Percentiles rank a stretch among this genome's conserved stretches.
These are phyloP conservation scores for Ptilonorhynchus violaceus DNA, from an alignment of 2,113 vertebrate species.

Conservation along the genomic window DNA sequence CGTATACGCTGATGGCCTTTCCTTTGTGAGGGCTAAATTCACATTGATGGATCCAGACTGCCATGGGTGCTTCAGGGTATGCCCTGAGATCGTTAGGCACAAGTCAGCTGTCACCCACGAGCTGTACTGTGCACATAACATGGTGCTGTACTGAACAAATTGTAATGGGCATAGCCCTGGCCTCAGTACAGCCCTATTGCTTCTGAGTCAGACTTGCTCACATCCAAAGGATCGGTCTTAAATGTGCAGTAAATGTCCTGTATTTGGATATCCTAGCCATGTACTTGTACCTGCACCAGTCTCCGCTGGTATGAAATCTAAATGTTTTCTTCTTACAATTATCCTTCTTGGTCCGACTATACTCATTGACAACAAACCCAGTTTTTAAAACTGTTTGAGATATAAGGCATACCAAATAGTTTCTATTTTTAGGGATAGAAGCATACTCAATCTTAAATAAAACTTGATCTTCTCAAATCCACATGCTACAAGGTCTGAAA, in stretches of 20 bases:
- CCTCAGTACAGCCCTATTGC: neutral
- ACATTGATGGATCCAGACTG: neutral
- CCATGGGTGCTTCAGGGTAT: neutral
- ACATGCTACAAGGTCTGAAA: neutral
- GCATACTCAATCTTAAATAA: neutral
- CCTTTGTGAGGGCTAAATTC: neutral
- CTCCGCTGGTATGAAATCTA: neutral
- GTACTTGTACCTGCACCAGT: neutral
- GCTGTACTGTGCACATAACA: neutral
- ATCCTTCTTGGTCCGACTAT: neutral
- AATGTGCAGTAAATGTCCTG: neutral
- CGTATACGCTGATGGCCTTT: accelerated
- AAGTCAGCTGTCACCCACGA: accelerated
- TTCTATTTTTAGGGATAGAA: neutral
- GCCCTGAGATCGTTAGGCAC: neutral
- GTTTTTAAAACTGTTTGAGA: neutral
- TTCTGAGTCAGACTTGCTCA: neutral
- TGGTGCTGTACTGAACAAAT: accelerated
- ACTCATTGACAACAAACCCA: neutral
- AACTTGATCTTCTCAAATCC: neutral
- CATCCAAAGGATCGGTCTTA: neutral
- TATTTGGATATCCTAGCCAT: neutral
- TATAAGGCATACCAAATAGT: neutral
- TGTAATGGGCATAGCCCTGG: accelerated
- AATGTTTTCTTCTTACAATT: neutral